Evolutionary conservation across 2,888 invertebrate genomes (phyloP), one percentile per base, ranked within the genome.

Genomic region (Alloscopus bannaensis): DNA sequence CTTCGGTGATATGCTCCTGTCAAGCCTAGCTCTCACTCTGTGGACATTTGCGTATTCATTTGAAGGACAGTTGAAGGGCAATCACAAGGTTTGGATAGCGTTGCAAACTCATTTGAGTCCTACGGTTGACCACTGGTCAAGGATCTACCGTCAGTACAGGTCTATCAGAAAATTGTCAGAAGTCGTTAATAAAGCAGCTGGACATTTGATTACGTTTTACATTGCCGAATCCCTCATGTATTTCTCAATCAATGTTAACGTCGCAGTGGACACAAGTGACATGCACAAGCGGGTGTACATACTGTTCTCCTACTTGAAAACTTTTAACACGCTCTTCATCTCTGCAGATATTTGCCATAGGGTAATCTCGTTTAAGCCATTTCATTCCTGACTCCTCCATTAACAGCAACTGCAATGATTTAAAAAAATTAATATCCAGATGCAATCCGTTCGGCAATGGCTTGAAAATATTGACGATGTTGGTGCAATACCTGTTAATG

Each of bases 211-310:
- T 3, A 70, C 70, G 3, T 70, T 42, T n/a, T 59, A 45, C 42
- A n/a, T 70, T 16, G 70, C 59, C 8, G 45, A 59, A 20, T 36
- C 42, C 1, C 47, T 70, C 6, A 45, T 70, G 42, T 70, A 59
- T 24, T 70, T 29, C 36, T 70, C 70, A 2, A 59, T 28, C 31
- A 20, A 70, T n/a, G 1, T 70, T 3, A 70, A 59, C 22, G 16
- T 16, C 8, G 18, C 47, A 1, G 1, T 70, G 3, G 11, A 4
- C 1, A 29, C 59, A 6, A 11, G 3, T 3, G 42, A 42, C 18
- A 2, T 13, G 3, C 24, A 52, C 13, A 8, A n/a, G 13, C 1
- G 22, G 18, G 11, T 47, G 0, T 16, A 16, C 2, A 8, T 24
- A 4, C 16, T 22, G 13, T 45, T 59, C 26, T 70, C 29, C 24